These are phyloP conservation scores for Brachionus plicatilis DNA, from an alignment of 1,140 invertebrate species.

Conservation along the genomic window DNA sequence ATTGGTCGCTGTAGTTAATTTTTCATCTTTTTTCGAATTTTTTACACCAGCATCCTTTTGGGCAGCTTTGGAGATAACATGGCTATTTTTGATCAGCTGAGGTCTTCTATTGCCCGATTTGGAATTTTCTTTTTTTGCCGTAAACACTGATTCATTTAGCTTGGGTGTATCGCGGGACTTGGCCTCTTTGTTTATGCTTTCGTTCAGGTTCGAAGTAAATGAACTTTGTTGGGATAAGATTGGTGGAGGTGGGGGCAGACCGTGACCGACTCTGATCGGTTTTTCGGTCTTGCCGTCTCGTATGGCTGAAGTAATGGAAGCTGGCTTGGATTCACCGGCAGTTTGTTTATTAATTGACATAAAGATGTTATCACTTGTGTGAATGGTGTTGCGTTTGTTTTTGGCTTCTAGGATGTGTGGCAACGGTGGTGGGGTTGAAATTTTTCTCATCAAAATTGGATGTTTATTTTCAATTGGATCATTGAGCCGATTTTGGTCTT, in stretches of 20 bases:
- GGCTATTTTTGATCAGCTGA: background rate
- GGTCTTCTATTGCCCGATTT: background rate
- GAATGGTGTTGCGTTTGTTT: constrained; percentile 4
- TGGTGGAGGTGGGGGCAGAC: background rate
- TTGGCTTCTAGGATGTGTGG: background rate
- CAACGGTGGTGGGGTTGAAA: background rate
- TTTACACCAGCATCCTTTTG: background rate
- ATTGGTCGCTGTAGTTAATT: background rate
- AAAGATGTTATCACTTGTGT: background rate
- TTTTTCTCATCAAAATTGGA: constrained; percentile 8
- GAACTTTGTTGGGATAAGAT: background rate
- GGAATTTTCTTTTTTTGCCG: background rate
- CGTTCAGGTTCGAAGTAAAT: background rate
- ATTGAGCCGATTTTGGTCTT: background rate
- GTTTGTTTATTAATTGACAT: background rate
- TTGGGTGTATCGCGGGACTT: background rate
- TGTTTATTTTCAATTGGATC: background rate
- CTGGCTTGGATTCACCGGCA: background rate
- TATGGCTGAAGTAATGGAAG: background rate
- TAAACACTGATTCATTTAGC: background rate
- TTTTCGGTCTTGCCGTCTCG: background rate
- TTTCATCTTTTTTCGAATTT: background rate
- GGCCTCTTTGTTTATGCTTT: background rate
- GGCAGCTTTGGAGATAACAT: background rate
- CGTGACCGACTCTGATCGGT: background rate